Evolutionary conservation across 2,888 invertebrate genomes (phyloP).

Genomic region (Dorcus parallelipipedus): DNA sequence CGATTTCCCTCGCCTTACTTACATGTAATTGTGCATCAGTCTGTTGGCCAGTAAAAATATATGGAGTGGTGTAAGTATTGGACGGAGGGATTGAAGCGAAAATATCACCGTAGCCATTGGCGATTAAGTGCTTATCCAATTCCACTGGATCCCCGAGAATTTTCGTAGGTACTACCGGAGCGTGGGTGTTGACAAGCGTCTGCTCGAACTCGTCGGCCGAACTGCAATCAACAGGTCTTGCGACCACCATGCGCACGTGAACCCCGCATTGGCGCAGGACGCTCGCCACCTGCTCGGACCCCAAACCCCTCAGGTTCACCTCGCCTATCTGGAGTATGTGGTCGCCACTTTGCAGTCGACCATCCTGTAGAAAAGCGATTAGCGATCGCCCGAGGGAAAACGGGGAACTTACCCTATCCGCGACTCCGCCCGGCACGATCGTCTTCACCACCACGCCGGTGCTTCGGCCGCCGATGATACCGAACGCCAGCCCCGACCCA

Average conservation of each 20-base stretch:
- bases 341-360: slow-evolving; percentile 93
- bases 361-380: slow-evolving; percentile 65
- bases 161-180: slow-evolving; percentile 81
- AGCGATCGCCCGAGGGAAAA: not conserved
- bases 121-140: slow-evolving; percentile 69
- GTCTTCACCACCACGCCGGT: slow-evolving; percentile 94
- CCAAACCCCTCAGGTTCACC: slow-evolving; percentile 93
- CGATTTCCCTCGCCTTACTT: slow-evolving; percentile 31
- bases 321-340: slow-evolving; percentile 95
- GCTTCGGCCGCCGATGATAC: slow-evolving; percentile 87
- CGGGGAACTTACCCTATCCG: slow-evolving; percentile 72
- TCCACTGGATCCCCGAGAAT: slow-evolving; percentile 81
- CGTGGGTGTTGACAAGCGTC: slow-evolving; percentile 56
- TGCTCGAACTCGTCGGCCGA: slow-evolving; percentile 48
- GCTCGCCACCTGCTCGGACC: slow-evolving; percentile 91
- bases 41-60: slow-evolving; percentile 51
- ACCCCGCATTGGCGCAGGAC: slow-evolving; percentile 87
- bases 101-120: slow-evolving; percentile 53
- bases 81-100: slow-evolving; percentile 36
- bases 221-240: slow-evolving; percentile 72
- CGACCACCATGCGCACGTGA: slow-evolving; percentile 83
- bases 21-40: slow-evolving; percentile 54
- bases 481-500: slow-evolving; percentile 89
- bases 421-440: slow-evolving; percentile 88
- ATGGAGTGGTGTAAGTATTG: slow-evolving; percentile 38